Evolutionary conservation across 1,140 invertebrate genomes (phyloP).

Genomic region (Meloidogyne chitwoodi): DNA sequence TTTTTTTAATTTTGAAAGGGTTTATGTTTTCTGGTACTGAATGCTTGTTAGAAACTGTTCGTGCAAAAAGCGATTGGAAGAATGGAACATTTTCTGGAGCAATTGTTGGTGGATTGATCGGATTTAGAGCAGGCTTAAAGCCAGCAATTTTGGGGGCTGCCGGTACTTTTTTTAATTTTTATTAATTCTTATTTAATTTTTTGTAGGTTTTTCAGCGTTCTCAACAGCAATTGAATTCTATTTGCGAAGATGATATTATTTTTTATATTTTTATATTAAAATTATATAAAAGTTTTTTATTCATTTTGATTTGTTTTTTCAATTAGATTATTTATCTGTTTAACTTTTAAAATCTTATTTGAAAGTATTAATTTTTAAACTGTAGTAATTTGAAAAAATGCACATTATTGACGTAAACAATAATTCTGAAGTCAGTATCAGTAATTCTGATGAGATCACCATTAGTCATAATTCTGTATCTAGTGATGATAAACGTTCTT

Average conservation of each 20-base stretch:
- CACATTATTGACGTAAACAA: neutral
- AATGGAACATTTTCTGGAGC: slow-evolving; percentile 88
- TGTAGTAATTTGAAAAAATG: neutral
- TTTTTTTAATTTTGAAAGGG: no score
- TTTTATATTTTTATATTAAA: slow-evolving; percentile 7
- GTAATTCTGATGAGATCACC: neutral
- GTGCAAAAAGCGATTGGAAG: slow-evolving; percentile 89
- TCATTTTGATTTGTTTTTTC: slow-evolving; percentile 2
- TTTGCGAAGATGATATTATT: slow-evolving; percentile 36
- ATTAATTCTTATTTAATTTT: neutral
- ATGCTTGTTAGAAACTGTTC: slow-evolving; percentile 62
- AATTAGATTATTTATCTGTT: neutral
- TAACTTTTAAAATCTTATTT: no score
- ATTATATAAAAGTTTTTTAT: neutral
- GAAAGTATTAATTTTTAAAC: no score
- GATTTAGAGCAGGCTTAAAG: slow-evolving; percentile 86
- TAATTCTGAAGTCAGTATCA: neutral
- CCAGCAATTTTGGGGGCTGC: slow-evolving; percentile 83
- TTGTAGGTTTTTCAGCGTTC: slow-evolving; percentile 78
- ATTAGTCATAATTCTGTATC: neutral
- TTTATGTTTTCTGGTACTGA: slow-evolving; percentile 76
- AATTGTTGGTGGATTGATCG: slow-evolving; percentile 87
- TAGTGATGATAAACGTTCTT: neutral
- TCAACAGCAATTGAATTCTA: slow-evolving; percentile 85
- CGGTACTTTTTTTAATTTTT: slow-evolving; percentile 63